Percentiles rank a stretch among this genome's conserved stretches.
These are phyloP conservation scores for Cettia cetti DNA, from an alignment of 2,113 vertebrate species.

Conservation along the genomic window DNA sequence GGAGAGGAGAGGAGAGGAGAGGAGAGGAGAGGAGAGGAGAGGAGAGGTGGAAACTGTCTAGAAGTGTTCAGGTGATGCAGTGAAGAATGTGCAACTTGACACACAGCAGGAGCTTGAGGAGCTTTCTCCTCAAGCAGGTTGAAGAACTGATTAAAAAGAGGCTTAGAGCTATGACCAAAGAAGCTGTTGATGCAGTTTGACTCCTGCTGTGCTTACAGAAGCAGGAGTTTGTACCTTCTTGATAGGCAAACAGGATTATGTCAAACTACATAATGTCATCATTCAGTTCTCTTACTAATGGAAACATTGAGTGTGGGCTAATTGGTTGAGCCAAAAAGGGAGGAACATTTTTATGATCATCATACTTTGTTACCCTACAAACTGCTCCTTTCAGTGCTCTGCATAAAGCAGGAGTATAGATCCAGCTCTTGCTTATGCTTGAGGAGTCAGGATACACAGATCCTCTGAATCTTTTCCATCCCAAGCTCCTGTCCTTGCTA, in stretches of 20 bases:
- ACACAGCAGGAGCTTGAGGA: neutral
- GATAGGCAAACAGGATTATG: constrained; percentile 37
- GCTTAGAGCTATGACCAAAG: neutral
- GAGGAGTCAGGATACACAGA: neutral
- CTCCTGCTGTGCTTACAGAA: constrained; percentile 25
- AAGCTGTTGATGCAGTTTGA: constrained; percentile 4
- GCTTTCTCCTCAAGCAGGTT: neutral
- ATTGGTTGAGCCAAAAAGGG: neutral
- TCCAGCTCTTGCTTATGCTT: neutral
- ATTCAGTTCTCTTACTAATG: neutral
- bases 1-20: neutral
- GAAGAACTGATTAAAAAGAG: constrained; percentile 31
- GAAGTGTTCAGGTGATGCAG: rapidly evolving
- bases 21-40: neutral
- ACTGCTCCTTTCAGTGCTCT: neutral
- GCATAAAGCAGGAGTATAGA: neutral
- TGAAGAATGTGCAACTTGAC: neutral
- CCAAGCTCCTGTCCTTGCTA: neutral
- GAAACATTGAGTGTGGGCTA: neutral
- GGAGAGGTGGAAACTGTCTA: neutral
- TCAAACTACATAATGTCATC: neutral
- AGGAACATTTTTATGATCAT: neutral
- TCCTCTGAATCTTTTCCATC: neutral
- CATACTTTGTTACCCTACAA: neutral
- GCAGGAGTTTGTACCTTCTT: neutral